These are phyloP conservation scores for Aix galericulata DNA, from an alignment of 2,113 vertebrate genomes.

Conservation along the genomic window DNA sequence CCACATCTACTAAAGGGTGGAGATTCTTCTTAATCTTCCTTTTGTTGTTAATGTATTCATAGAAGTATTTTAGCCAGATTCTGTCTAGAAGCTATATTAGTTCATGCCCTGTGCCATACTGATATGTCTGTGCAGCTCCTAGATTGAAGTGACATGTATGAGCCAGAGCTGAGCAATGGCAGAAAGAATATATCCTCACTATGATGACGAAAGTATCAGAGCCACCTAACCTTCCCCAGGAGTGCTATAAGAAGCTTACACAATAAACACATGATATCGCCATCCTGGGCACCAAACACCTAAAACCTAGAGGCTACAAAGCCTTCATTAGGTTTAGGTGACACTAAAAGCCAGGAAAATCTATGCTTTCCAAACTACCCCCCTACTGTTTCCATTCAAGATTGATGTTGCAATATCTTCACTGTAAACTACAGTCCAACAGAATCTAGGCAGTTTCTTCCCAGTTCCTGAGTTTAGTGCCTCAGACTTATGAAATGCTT, in stretches of 20 bases:
- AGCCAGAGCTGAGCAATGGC: fast-evolving
- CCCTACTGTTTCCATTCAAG: not conserved
- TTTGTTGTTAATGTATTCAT: no score
- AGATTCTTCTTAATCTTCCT: no score
- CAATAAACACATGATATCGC: not conserved
- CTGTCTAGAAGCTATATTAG: not conserved
- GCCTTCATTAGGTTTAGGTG: not conserved
- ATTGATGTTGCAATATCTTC: not conserved
- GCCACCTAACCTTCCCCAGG: not conserved
- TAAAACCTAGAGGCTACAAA: not conserved
- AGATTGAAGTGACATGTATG: not conserved
- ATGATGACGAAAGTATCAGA: not conserved
- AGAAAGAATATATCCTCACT: not conserved
- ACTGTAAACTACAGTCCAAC: not conserved
- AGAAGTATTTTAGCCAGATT: not conserved
- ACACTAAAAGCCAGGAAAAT: not conserved
- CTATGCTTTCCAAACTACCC: not conserved
- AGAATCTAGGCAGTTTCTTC: not conserved
- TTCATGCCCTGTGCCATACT: not conserved
- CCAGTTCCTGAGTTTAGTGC: not conserved
- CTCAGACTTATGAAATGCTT: not conserved
- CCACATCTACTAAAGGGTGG: no score
- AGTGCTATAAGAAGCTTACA: not conserved
- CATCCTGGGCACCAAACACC: not conserved
- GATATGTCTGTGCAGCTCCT: not conserved